phyloP scores from a whole-genome alignment of 2,888 invertebrate species.

The Serrognathus titanus region DNA sequence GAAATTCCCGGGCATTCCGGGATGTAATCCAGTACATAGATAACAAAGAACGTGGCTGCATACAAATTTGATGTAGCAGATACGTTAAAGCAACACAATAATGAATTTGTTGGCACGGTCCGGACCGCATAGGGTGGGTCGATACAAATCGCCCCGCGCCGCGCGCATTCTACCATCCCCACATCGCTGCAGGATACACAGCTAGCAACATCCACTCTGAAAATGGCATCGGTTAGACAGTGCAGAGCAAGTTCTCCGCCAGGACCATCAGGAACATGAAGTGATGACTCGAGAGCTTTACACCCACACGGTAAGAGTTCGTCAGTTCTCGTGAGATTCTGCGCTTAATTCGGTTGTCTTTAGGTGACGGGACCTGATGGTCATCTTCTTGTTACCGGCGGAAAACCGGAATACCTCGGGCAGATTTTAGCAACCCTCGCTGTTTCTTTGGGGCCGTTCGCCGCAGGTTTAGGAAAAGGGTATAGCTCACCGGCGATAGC shows the following conservation, averaged over 20 bases:
- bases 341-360: conserved; percentile 6
- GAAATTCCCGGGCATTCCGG: conserved; percentile 20
- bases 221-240: conserved; percentile 20
- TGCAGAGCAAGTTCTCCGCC: conserved; percentile 9
- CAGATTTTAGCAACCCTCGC: conserved; percentile 76
- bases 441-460: conserved; percentile 74
- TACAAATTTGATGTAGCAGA: conserved; percentile 27
- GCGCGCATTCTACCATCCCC: conserved; percentile 22
- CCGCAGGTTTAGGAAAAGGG: conserved; percentile 76
- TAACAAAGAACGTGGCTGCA: conserved; percentile 27
- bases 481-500: conserved; percentile 81
- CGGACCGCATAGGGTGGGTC: conserved; percentile 42
- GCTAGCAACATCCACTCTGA: conserved; percentile 18
- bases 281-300: conserved; percentile 42
- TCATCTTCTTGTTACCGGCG: conserved; percentile 39
- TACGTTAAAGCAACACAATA: conserved; percentile 36
- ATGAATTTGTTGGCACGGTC: conserved; percentile 42
- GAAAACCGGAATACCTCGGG: conserved; percentile 42
- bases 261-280: conserved; percentile 14
- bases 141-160: conserved; percentile 30
- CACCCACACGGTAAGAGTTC: conserved; percentile 40
- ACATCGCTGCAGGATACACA: conserved; percentile 22
- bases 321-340: not conserved
- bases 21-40: conserved; percentile 22
- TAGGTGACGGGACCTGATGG: conserved; percentile 44